Conservation (phyloP, 2,888 invertebrate genomes). For the Drosophila ochracea region DNA sequence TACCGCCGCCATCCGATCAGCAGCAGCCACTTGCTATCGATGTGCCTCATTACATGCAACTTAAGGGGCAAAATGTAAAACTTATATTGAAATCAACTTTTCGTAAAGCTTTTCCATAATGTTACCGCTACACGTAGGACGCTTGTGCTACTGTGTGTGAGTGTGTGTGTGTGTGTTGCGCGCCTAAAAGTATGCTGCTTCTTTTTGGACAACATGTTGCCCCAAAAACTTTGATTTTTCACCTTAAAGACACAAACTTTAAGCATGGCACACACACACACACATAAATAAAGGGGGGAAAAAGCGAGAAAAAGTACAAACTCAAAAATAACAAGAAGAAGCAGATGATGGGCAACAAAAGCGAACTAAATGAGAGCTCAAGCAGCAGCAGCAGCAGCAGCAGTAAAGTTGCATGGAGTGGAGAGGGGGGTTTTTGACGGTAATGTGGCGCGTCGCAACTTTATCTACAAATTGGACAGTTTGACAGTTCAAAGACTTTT, state of each 20-base stretch:
- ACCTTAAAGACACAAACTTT: conserved; percentile 54
- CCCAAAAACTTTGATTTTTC: conserved; percentile 57
- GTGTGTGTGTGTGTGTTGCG: conserved; percentile 14
- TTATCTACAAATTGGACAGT: conserved; percentile 77
- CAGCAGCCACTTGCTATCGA: conserved; percentile 13
- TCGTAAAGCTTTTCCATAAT: conserved; percentile 57
- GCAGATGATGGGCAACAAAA: conserved; percentile 25
- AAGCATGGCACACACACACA: conserved; percentile 17
- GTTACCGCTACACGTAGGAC: conserved; percentile 18
- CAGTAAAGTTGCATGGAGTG: background rate
- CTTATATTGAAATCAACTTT: conserved; percentile 72
- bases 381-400: conserved; percentile 16
- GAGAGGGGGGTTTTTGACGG: background rate
- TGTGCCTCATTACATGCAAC: conserved; percentile 56
- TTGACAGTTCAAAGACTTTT: conserved; percentile 74
- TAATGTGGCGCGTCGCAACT: conserved; percentile 49
- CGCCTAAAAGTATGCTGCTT: conserved; percentile 52
- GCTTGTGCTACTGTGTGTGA: background rate
- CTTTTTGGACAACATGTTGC: conserved; percentile 58
- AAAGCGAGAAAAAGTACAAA: background rate
- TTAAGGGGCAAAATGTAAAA: conserved; percentile 66
- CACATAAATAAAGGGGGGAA: background rate
- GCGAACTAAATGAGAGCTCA: conserved; percentile 27
- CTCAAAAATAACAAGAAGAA: conserved; percentile 35
- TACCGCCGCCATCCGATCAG: background rate